A percentile compares a stretch with the other conserved stretches of the same genome.
Evolutionary conservation across 1,140 invertebrate species (phyloP).

Genomic region (Eupristina koningsbergeri): DNA sequence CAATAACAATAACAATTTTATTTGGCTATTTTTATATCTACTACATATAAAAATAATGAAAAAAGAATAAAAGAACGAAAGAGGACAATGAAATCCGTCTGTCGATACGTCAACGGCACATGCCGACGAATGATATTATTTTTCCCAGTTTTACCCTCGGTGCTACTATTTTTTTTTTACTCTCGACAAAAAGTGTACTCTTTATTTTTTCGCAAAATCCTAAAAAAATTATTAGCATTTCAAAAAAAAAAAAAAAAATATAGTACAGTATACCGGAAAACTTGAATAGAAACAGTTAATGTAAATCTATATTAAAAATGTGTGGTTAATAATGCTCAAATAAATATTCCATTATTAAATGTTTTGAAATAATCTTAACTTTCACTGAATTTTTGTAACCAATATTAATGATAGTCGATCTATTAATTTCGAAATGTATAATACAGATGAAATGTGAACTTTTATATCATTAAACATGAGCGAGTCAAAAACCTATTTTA

Average conservation of each 20-base stretch:
- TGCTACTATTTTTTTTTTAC: background rate
- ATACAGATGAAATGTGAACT: too few relatives aligned
- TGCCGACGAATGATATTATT: slow-evolving; percentile 53
- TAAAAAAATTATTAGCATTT: background rate
- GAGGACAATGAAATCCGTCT: slow-evolving; percentile 51
- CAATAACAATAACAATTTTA: background rate
- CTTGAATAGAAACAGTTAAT: too few relatives aligned
- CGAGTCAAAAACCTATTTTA: too few relatives aligned
- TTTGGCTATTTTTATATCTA: background rate
- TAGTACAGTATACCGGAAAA: background rate
- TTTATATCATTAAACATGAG: too few relatives aligned
- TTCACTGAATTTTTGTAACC: too few relatives aligned
- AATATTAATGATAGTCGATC: too few relatives aligned
- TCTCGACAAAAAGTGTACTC: slow-evolving; percentile 29
- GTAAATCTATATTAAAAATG: too few relatives aligned
- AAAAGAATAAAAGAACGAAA: background rate
- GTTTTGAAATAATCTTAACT: too few relatives aligned
- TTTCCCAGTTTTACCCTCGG: slow-evolving; percentile 30
- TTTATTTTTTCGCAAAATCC: slow-evolving; percentile 7
- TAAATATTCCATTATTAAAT: too few relatives aligned
- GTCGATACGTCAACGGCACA: slow-evolving; percentile 53
- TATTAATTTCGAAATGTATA: too few relatives aligned
- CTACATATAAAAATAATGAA: background rate
- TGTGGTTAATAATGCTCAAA: too few relatives aligned
- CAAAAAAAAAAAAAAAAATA: too few relatives aligned